Evolutionary conservation across 1,140 invertebrate species (phyloP), one percentile per base, ranked within the genome.

Genomic region (Carposina sasakii): DNA sequence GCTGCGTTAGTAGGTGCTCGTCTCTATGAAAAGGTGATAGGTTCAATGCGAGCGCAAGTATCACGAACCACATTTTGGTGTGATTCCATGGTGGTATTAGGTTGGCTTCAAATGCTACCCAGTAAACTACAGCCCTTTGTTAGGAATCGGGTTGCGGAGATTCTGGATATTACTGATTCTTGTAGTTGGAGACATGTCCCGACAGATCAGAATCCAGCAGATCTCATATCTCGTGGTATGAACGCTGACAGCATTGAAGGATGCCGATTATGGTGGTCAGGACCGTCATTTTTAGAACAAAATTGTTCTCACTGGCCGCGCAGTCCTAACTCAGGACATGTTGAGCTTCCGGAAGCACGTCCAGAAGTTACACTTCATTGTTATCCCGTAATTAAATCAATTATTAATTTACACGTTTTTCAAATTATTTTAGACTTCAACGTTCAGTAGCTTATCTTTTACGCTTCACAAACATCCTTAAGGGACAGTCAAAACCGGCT

Each of bases 1-100:
- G 64, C 45, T 2, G 62, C 67, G 1, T 16, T 58, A 0, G 30
- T 71, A 3, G 41, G 41, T 16, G 26, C 41, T 43, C 41, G 26
- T 4, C 15, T 43, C 2, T 43, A 43, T 28, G 9, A 23, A 3
- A 40, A 40, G 37, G 37, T 22, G 10, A 12, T n/a, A n/a, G 12
- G 12, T 5, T 40, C 37, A 20, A 19, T 40, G 5, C 37, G 37
- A 21, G 10, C 17, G 12, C 37, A 2, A 40, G 21, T 40, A n/a
- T 8, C 5, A 33, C 12, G n/a, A 3, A n/a, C n/a, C 5, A 33
- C 30, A 5, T 33, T 33, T 33, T 33, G 30, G 30, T 6, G 4
- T 33, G 30, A 33, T 15, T 39, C 36, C 13, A 39, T 8, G 5
- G 21, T 39, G 21, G 17, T 39, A 20, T 9, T 19, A 39, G 31